A percentile compares a stretch with the other conserved stretches of the same genome.
phyloP scores from a whole-genome alignment of 2,797 vertebrate species.

The Coregonus suidteri region DNA sequence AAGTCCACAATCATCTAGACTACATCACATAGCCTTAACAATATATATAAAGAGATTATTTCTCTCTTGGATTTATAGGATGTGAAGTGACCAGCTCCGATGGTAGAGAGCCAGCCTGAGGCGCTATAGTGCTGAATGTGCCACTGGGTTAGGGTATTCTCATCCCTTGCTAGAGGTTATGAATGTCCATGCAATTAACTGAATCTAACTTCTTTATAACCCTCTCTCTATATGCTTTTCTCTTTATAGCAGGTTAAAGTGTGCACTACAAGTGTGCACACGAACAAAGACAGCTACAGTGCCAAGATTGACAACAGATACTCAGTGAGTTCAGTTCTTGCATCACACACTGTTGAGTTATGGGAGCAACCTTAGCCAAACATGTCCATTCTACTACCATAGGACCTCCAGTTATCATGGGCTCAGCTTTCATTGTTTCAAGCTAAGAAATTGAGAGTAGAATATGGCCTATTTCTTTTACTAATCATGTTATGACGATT shows the following conservation, averaged over 20 bases:
- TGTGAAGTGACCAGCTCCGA: not conserved
- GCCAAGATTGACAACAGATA: conserved; percentile 43
- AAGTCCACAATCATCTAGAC: no score
- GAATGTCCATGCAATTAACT: not conserved
- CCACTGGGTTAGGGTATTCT: not conserved
- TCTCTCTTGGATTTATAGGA: not conserved
- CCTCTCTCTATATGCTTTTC: not conserved
- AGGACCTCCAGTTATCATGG: not conserved
- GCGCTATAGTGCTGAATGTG: not conserved
- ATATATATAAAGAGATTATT: not conserved
- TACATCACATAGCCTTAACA: not conserved
- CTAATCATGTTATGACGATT: not conserved
- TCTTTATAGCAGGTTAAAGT: not conserved
- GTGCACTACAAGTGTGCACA: not conserved
- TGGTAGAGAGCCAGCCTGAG: not conserved
- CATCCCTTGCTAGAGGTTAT: not conserved
- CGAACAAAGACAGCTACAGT: conserved; percentile 6
- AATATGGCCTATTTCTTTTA: not conserved
- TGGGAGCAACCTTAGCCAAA: not conserved
- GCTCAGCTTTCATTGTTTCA: not conserved
- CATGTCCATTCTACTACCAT: not conserved
- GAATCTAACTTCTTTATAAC: not conserved
- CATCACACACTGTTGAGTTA: not conserved
- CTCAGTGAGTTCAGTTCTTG: conserved; percentile 33
- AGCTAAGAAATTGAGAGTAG: not conserved